phyloP scores from a whole-genome alignment of 2,888 invertebrate genomes.

The Thyatira batis region DNA sequence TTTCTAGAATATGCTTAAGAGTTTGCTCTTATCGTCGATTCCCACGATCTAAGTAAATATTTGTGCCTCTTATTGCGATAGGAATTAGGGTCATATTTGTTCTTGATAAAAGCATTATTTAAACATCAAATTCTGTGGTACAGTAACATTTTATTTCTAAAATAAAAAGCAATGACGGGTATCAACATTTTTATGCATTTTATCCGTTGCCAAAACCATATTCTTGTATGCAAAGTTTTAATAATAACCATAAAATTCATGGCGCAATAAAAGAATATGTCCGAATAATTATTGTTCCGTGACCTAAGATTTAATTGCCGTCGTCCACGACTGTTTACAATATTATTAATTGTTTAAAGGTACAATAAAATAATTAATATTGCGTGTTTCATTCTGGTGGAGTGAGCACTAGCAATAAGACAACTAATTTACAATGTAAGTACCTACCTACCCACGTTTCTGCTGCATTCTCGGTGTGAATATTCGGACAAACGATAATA shows the following conservation, averaged over 20 bases:
- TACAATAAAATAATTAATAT: not conserved
- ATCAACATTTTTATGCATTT: not conserved
- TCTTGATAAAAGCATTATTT: not conserved
- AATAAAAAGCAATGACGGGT: not conserved
- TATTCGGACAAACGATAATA: not conserved
- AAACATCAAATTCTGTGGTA: not conserved
- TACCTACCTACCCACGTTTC: too few species aligned
- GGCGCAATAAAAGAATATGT: not conserved
- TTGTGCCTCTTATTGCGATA: not conserved
- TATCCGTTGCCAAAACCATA: not conserved
- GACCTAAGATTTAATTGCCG: not conserved
- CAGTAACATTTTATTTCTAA: not conserved
- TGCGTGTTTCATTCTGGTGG: not conserved
- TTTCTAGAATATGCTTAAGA: not conserved
- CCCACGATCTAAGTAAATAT: not conserved
- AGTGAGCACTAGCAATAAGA: not conserved
- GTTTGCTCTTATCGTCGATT: not conserved
- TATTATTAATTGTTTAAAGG: not conserved
- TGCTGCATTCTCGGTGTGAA: not conserved
- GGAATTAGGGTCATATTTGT: constrained; percentile 3
- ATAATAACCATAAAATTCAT: not conserved
- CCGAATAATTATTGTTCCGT: not conserved
- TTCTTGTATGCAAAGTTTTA: not conserved
- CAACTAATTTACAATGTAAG: not conserved
- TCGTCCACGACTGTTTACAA: not conserved